Evolutionary conservation across 2,888 invertebrate species (phyloP), one percentile per base, ranked within the genome.

Genomic region (Strigamia crassipes): DNA sequence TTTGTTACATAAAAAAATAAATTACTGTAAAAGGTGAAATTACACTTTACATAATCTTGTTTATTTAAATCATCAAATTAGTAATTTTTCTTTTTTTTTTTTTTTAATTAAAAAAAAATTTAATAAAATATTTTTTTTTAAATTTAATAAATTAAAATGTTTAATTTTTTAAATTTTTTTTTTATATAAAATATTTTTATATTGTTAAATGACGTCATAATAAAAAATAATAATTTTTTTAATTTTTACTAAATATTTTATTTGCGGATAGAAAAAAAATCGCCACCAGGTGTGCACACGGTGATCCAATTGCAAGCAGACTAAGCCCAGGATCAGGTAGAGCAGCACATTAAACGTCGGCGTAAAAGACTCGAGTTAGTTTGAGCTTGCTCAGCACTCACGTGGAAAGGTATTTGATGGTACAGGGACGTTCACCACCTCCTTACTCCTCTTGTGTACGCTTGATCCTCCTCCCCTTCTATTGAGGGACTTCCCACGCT

Each of bases 401-500:
- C 78, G 78, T 42, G 78, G 78, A 78, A 78, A 78, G 78, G 78
- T 38, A 38, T 78, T 78, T 18, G 78, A 78, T 41, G 78, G 41
- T 21, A 34, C n/a, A 38, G 41, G 78, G 78, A 42, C 41, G n/a
- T n/a, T 77, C 27, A 31, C 27, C 31, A 77, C 27, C 77, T 10
- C 77, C 77, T n/a, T 15, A 13, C 38, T 27, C 15, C 77, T 77
- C 18, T 41, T 23, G 38, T 78, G 9, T 18, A 13, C 73, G 73
- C 73, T 73, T 73, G 73, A 73, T 73, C 73, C 73, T 73, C 73
- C 73, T 73, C 78, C 78, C 78, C 78, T 42, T 41, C 21, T 38
- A 78, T 78, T 78, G 41, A 78, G 78, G 78, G 78, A 42, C 78
- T 78, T 78, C 78, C 78, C 78, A 78, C 78, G 78, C 78, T 78